A percentile compares a stretch with the other conserved stretches of the same genome.
phyloP scores from a whole-genome alignment of 2,888 invertebrate genomes.

The Drosophila eohydei region DNA sequence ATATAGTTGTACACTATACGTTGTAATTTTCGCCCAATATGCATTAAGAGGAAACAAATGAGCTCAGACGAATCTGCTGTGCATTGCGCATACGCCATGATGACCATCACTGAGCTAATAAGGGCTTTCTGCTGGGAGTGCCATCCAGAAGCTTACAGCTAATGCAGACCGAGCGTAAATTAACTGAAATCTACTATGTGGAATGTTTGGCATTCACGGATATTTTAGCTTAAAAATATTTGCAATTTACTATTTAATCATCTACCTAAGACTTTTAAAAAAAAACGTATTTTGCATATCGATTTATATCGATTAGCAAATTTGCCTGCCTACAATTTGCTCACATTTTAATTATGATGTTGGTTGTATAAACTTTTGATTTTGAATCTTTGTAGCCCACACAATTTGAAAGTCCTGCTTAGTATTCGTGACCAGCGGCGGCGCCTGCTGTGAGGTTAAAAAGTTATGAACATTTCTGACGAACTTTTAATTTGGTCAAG shows the following conservation, averaged over 20 bases:
- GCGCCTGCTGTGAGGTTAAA: slow-evolving; percentile 21
- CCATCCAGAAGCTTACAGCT: neutral
- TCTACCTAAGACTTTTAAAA: too few species aligned
- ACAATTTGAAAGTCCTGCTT: slow-evolving; percentile 19
- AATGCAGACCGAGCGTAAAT: neutral
- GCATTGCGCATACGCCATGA: slow-evolving; percentile 39
- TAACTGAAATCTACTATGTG: neutral
- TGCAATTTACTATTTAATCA: too few species aligned
- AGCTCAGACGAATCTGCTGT: slow-evolving; percentile 25
- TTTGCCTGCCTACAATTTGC: too few species aligned
- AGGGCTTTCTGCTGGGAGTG: neutral
- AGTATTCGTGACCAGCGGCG: slow-evolving; percentile 18
- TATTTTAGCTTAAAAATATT: too few species aligned
- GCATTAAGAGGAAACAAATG: neutral
- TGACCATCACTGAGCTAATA: neutral
- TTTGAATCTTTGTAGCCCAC: slow-evolving; percentile 8
- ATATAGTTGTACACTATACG: too few species aligned
- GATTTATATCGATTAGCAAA: too few species aligned
- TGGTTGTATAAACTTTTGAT: neutral
- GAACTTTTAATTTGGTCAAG: slow-evolving; percentile 49
- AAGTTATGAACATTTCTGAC: slow-evolving; percentile 36
- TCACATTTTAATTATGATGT: neutral
- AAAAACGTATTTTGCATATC: too few species aligned
- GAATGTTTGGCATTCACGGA: too few species aligned
- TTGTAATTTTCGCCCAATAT: neutral